Evolutionary conservation across 2,888 invertebrate species (phyloP), one percentile per base, ranked within the genome.

Genomic region (Thalpophila matura): DNA sequence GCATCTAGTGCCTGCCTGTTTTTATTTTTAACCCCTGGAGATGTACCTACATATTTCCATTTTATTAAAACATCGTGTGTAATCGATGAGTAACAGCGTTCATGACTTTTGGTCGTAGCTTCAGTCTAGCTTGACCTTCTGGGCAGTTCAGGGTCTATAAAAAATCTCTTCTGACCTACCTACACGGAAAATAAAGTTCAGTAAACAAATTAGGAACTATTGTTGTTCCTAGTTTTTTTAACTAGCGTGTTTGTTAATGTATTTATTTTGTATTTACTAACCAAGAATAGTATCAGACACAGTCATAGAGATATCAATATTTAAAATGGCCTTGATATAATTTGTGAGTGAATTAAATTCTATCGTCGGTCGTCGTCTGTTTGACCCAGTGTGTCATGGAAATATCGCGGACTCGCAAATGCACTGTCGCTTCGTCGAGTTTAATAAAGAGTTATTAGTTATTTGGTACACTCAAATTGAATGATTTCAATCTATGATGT

Each of bases 281-380:
- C 9, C 29, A 47, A 53, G 18, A 40, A 42, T 53, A 62, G 35
- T 66, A 29, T 60, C 24, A 56, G 42, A 43, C 26, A 42, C 47
- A 54, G 47, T 62, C 55, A 57, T 49, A 59, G 59, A 72, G 35
- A 62, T 61, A 61, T n/a, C n/a, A n/a, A n/a, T 59, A 51, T 60
- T 53, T 64, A 62, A 63, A 79, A 69, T 42, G 77, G 70, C 86
- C 84, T 85, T 85, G 79, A 66, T 70, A 79, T 80, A 83, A 83
- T 83, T 82, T 81, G 79, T 72, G 70, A 77, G 75, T 66, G 76
- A 82, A 81, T 84, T 82, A 72, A 85, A 84, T 82, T 82, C 74
- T 71, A 82, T 74, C 67, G 67, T 63, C 65, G 62, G 58, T 57
- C 56, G 47, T 51, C 61, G 54, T 12, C 54, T 31, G 73, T 59